phyloP scores from a whole-genome alignment of 2,888 invertebrate genomes.

The Apamea monoglypha region DNA sequence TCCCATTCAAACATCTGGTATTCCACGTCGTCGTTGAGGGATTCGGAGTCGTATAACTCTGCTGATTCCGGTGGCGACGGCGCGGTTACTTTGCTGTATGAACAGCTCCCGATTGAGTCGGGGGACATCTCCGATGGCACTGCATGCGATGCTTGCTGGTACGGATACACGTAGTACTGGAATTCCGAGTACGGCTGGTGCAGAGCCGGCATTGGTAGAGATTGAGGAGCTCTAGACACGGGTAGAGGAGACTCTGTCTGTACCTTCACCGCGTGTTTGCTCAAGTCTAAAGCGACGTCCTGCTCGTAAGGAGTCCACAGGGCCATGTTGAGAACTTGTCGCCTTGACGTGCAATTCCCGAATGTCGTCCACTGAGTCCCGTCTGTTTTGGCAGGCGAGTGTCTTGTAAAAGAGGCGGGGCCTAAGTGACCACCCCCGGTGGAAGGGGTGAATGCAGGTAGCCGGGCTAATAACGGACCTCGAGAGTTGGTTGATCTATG shows the following conservation, averaged over 20 bases:
- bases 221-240: constrained; percentile 58
- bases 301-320: constrained; percentile 85
- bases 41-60: constrained; percentile 77
- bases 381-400: constrained; percentile 54
- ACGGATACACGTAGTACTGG: constrained; percentile 68
- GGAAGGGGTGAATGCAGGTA: constrained; percentile 62
- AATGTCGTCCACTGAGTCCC: constrained; percentile 53
- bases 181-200: constrained; percentile 62
- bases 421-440: constrained; percentile 66
- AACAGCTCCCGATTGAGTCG: constrained; percentile 72
- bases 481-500: constrained; percentile 41
- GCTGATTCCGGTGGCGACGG: constrained; percentile 87
- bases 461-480: constrained; percentile 59
- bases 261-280: constrained; percentile 71
- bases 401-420: constrained; percentile 68
- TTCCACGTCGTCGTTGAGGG: constrained; percentile 88
- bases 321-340: constrained; percentile 75
- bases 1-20: constrained; percentile 93
- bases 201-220: constrained; percentile 50
- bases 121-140: constrained; percentile 78
- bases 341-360: constrained; percentile 62
- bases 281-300: constrained; percentile 81
- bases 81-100: constrained; percentile 62
- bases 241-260: constrained; percentile 70
- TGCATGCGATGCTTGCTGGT: constrained; percentile 65